Percentiles rank a stretch among this genome's conserved stretches.
These are phyloP conservation scores for Spinus pinus DNA, from an alignment of 2,797 vertebrate species.

Conservation along the genomic window DNA sequence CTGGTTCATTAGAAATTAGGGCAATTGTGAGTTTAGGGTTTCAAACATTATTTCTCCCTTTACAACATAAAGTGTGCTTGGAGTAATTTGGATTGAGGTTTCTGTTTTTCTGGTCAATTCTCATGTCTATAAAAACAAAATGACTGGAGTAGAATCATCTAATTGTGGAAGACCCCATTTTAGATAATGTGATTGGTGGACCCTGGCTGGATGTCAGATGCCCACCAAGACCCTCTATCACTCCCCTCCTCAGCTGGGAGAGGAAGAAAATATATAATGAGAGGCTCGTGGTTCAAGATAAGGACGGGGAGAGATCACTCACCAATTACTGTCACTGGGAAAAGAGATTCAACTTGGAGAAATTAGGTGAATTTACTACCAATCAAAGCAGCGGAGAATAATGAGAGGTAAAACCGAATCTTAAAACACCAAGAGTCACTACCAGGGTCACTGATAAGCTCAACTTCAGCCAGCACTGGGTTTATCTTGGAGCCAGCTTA, in stretches of 20 bases:
- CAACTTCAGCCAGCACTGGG: not conserved
- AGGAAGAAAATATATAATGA: not conserved
- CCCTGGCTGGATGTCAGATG: not conserved
- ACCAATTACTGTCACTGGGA: not conserved
- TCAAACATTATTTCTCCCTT: not conserved
- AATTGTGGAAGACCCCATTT: not conserved
- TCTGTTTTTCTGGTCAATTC: not conserved
- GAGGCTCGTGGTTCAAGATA: not conserved
- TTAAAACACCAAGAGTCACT: not conserved
- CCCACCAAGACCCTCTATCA: not conserved
- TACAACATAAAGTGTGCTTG: not conserved
- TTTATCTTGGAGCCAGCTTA: not conserved
- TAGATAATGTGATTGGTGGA: not conserved
- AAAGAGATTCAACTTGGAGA: not conserved
- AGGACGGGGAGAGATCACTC: not conserved
- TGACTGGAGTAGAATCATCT: not conserved
- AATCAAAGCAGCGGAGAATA: not conserved
- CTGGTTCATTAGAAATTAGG: not conserved
- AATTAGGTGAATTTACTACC: not conserved
- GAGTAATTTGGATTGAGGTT: not conserved
- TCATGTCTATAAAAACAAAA: not conserved
- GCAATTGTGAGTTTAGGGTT: not conserved
- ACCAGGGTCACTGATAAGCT: not conserved
- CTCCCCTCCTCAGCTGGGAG: not conserved
- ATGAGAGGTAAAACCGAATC: not conserved